Conservation (phyloP, 1,140 invertebrate species). For the Drosophila mayri region DNA sequence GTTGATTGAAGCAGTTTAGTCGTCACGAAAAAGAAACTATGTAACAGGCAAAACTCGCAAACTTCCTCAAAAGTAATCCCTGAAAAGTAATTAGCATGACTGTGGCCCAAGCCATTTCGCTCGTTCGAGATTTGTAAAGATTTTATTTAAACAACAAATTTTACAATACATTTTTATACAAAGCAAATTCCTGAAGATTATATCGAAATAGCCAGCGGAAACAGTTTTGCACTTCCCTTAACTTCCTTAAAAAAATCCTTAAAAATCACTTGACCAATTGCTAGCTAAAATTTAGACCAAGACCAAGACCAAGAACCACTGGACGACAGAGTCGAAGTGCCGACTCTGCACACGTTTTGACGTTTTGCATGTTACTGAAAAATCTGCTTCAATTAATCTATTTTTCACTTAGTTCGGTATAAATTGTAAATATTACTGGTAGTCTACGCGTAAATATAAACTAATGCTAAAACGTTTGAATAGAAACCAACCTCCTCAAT, state of each 20-base stretch:
- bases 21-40: conserved; percentile 59
- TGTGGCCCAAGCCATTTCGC: conserved; percentile 17
- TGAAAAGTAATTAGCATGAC: conserved; percentile 29
- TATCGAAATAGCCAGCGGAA: conserved; percentile 8
- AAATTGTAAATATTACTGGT: conserved; percentile 66
- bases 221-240: conserved; percentile 5
- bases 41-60: conserved; percentile 37
- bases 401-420: conserved; percentile 60
- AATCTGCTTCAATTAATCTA: conserved; percentile 79
- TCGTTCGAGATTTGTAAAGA: conserved; percentile 10
- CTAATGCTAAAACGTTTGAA: conserved; percentile 44
- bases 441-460: conserved; percentile 48
- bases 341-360: conserved; percentile 56
- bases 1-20: conserved; percentile 78
- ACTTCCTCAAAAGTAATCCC: conserved; percentile 10
- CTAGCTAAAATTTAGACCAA: conserved; percentile 43
- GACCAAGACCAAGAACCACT: conserved; percentile 39
- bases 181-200: not conserved
- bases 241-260: not conserved
- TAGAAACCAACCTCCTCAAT: conserved; percentile 70
- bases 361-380: conserved; percentile 83
- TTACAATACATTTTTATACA: conserved; percentile 34
- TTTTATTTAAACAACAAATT: conserved; percentile 10
- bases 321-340: conserved; percentile 45
- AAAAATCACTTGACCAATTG: conserved; percentile 44